phyloP scores from a whole-genome alignment of 1,140 invertebrate species.

The Eueides isabella region DNA sequence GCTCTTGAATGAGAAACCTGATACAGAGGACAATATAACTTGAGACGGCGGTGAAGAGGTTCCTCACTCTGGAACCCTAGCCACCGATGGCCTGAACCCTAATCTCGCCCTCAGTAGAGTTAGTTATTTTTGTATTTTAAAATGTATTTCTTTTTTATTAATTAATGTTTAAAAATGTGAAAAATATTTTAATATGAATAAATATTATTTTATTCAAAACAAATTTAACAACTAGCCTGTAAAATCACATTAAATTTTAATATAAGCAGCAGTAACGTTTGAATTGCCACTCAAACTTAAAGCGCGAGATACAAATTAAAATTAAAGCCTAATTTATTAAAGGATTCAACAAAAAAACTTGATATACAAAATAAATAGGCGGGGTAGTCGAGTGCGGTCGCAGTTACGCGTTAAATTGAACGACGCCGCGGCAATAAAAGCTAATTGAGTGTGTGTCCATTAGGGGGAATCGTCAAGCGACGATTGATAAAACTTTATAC shows the following conservation, averaged over 20 bases:
- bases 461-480: slow-evolving; percentile 59
- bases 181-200: too few species aligned
- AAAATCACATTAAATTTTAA: slow-evolving; percentile 20
- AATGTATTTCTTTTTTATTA: too few species aligned
- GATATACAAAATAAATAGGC: slow-evolving; percentile 62
- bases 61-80: too few species aligned
- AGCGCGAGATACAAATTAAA: slow-evolving; percentile 25
- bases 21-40: too few species aligned
- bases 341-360: slow-evolving; percentile 32
- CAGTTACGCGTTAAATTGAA: slow-evolving; percentile 76
- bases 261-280: slow-evolving; percentile 18
- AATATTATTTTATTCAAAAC: too few species aligned
- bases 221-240: neutral
- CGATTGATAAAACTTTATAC: slow-evolving; percentile 57
- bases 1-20: too few species aligned
- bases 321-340: slow-evolving; percentile 40
- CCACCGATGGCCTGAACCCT: too few species aligned
- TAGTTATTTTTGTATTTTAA: too few species aligned
- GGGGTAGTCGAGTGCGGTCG: slow-evolving; percentile 55
- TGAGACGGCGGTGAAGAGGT: too few species aligned
- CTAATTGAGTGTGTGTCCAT: slow-evolving; percentile 78
- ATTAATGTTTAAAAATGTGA: too few species aligned
- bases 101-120: too few species aligned
- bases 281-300: slow-evolving; percentile 18
- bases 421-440: slow-evolving; percentile 67